A percentile compares a stretch with the other conserved stretches of the same genome.
phyloP scores from a whole-genome alignment of 2,113 vertebrate genomes.

The Apteryx mantelli region DNA sequence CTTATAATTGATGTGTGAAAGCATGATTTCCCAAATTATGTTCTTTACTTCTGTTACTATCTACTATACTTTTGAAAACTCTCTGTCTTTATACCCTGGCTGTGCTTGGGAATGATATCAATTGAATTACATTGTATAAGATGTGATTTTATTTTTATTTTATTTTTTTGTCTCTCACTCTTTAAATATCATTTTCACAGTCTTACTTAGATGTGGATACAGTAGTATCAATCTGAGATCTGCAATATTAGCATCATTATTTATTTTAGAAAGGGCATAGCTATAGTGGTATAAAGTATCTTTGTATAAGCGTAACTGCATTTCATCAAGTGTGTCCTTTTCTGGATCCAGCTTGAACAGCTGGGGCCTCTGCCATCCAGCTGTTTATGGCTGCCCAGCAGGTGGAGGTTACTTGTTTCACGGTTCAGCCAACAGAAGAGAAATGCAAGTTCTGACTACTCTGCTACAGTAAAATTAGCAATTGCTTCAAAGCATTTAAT shows the following conservation, averaged over 20 bases:
- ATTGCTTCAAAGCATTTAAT: neutral
- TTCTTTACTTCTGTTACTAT: neutral
- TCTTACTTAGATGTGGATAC: neutral
- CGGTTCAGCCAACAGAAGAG: neutral
- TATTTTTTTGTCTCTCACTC: neutral
- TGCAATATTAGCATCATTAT: neutral
- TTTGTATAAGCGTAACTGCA: neutral
- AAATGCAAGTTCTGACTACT: neutral
- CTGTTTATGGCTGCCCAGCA: neutral
- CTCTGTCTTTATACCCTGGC: neutral
- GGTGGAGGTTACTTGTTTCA: neutral
- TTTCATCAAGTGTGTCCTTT: neutral
- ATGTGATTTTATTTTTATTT: neutral
- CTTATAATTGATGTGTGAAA: neutral
- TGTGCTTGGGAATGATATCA: neutral
- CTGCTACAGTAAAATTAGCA: neutral
- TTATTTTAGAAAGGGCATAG: neutral
- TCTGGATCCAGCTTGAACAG: neutral
- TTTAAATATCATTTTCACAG: neutral
- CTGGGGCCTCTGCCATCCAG: too few relatives aligned
- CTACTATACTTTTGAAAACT: neutral
- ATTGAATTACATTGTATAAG: neutral
- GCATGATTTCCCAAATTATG: neutral
- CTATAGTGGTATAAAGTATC: neutral
- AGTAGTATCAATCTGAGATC: neutral